These are phyloP conservation scores for Chorisops tibialis DNA, from an alignment of 2,888 invertebrate species.

Conservation along the genomic window DNA sequence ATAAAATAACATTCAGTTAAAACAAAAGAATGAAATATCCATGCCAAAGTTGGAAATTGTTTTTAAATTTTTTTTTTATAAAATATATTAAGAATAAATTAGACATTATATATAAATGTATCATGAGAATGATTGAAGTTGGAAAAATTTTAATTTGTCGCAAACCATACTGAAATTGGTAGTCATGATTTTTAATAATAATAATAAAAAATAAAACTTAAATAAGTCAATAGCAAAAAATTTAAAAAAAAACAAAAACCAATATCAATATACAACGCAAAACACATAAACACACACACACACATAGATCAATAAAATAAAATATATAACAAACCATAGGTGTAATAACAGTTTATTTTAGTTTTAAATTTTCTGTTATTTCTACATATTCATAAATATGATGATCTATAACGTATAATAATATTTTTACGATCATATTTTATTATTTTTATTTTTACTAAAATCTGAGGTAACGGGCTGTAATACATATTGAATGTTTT, in stretches of 20 bases:
- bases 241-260: neutral
- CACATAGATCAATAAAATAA: neutral
- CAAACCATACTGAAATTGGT: neutral
- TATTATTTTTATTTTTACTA: constrained; percentile 26
- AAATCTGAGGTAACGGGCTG: constrained; percentile 34
- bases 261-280: neutral
- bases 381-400: neutral
- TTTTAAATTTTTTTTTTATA: neutral
- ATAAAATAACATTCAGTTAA: neutral
- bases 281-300: neutral
- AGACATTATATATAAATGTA: neutral
- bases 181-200: constrained; percentile 2
- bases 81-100: constrained; percentile 2
- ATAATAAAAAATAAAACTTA: constrained; percentile 3
- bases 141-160: constrained; percentile 1
- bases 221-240: constrained; percentile 4
- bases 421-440: constrained; percentile 13
- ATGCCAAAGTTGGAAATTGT: constrained; percentile 3
- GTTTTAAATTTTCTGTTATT: neutral
- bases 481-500: constrained; percentile 28
- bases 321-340: too few species aligned
- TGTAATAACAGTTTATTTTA: too few species aligned
- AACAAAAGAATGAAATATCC: neutral
- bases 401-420: constrained; percentile 3
- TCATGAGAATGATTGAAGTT: neutral